Evolutionary conservation across 2,113 vertebrate species (phyloP), one percentile per base, ranked within the genome.

Genomic region (Aegithalos caudatus): DNA sequence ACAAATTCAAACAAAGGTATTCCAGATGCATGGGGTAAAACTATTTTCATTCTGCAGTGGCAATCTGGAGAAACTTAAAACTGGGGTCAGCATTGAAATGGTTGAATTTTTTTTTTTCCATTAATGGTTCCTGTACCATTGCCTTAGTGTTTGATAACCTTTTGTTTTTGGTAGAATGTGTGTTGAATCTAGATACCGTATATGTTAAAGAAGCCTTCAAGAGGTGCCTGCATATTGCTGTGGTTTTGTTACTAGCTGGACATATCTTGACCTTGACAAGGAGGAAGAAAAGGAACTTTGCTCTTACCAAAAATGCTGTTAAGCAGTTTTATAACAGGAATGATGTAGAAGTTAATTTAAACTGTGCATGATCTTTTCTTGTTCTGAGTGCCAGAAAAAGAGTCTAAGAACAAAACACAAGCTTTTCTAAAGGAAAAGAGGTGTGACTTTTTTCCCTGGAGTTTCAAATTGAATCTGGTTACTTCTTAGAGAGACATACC

Each of bases 161-260:
- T 33, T 38, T 61, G 9, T 13, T 93, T 82, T 54, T 38, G 11
- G 1, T 48, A 67, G 35, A 86, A 57, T 0, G 0, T 11, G 0
- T 11, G 22, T 47, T 7, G 4, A 66, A 18, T 47, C 47, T 42
- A 50, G 64, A 35, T 54, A 42, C 23, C 38, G 35, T 10, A 3
- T 33, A 10, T 28, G 12, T 78, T 45, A 20, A 81, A 82, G 81
- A 22, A 17, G 25, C 37, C 20, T 45, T 10, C 64, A 84, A 42
- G 42, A 73, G 61, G 11, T 38, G 5, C 12, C 60, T 62, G 22
- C 12, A 11, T 38, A 18, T 58, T 81, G 21, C 56, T 81, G 14
- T 56, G 66, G 0, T 14, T 57, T 73, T 83, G 69, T 78, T 61
- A 33, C n/a, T 56, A 64, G 50, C 28, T 72, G 37, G 29, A 14